Base-by-base conservation (phyloP, 2,797 vertebrate species). In the Thalassophryne amazonica region DNA sequence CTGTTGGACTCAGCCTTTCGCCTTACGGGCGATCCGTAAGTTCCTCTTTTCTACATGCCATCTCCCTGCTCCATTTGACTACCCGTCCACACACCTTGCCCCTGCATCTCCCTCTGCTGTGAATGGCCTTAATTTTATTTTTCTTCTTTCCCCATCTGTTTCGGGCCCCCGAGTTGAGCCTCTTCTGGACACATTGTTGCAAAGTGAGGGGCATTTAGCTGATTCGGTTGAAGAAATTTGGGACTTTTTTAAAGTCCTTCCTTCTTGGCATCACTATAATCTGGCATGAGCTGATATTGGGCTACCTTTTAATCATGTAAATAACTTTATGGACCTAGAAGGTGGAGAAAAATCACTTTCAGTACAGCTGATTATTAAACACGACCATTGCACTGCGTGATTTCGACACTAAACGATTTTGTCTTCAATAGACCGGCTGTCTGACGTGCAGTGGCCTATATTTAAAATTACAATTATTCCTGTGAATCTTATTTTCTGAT, bases 21-120 rank as follows among this genome's bases (percentile, higher is more conserved):
- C 90, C 87, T 74, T 93, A 89, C 86, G 88, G 89, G 84, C 88
- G 84, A 87, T 83, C 90, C 64, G 90, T 93, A 93, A 92, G 90
- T 93, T 86, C 81, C 71, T 78, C 58, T 54, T 73, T 75, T 78
- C 59, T 80, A 58, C 72, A 56, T 79, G 74, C 76, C 45, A 51
- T 50, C 52, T 69, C 54, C 74, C 69, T 64, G 60, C 61, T 65
- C 76, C 88, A 89, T 90, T n/a, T 24, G 61, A 82, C 81, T 83
- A 85, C 84, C 71, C 76, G 88, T 85, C 71, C 69, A 83, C 81
- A 77, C 76, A 80, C 76, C 79, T 79, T 80, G 81, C 70, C 79
- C n/a, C 85, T 74, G 74, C 78, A 83, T 86, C 80, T 75, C n/a
- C n/a, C 56, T 84, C 62, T 76, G 79, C 76, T 84, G 76, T 86